Percentiles rank a stretch among this genome's conserved stretches.
phyloP scores from a whole-genome alignment of 2,113 vertebrate genomes.

The Sebastes schlegelii region DNA sequence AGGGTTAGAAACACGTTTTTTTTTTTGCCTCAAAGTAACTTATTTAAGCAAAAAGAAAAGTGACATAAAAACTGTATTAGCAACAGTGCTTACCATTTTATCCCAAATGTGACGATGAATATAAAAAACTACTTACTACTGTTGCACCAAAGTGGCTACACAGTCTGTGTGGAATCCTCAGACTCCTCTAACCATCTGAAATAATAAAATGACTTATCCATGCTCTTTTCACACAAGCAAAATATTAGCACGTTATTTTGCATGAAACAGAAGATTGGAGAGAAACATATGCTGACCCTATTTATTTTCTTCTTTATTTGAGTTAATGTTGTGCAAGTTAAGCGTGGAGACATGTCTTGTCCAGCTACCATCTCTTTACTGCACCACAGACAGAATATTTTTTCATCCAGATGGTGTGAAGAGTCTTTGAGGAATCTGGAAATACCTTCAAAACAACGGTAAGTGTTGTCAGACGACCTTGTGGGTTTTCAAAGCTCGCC shows the following conservation, averaged over 20 bases:
- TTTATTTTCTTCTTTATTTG: neutral
- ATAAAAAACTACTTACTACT: too few species aligned
- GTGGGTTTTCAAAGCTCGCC: neutral
- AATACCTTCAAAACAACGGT: constrained; percentile 3
- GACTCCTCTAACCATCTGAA: neutral
- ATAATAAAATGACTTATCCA: neutral
- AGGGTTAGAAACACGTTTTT: neutral
- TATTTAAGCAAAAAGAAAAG: neutral
- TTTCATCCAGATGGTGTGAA: neutral
- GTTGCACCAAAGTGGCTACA: too few species aligned
- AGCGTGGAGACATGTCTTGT: neutral
- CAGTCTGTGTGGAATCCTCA: neutral
- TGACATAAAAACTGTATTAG: neutral
- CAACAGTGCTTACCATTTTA: neutral
- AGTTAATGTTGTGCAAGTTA: neutral
- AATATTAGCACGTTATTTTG: neutral
- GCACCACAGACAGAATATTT: neutral
- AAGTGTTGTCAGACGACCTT: neutral
- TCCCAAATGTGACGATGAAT: neutral
- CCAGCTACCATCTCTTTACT: neutral
- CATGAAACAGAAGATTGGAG: neutral
- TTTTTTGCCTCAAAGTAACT: too few species aligned
- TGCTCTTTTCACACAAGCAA: neutral
- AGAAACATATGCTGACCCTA: neutral
- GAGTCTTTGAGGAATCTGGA: constrained; percentile 2